Base-by-base conservation (phyloP, 2,113 vertebrate species). In the Cottus gobio region DNA sequence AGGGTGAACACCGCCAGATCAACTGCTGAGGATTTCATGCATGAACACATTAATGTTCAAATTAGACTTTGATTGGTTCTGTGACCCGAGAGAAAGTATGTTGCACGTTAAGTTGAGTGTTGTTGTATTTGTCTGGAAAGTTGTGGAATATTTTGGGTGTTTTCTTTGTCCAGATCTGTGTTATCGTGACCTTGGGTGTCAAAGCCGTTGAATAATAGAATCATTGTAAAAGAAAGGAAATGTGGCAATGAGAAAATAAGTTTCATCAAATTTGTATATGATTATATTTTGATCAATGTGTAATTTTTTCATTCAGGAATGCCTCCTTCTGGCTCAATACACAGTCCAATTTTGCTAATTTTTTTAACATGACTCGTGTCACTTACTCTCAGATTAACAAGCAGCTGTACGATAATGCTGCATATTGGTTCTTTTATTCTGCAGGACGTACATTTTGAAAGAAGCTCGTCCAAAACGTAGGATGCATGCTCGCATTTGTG, bases 381-480 rank as follows among this genome's bases (percentile, higher is more conserved):
- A 22, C 2, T 46, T 44, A 42, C 2, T 44, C 16, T 54, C 69
- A 56, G 28, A 69, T 66, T 46, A 54, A 48, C 34, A 50, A 28
- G 18, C 75, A 37, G 24, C 3, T 13, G 37, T 9, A 13, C 26
- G 44, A 30, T 0, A 44, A 50, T 75, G 54, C 22, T 44, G 3
- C 11, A 28, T 10, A 12, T 75, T 3, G 15, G 2, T 52, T 16
- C 1, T 39, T 69, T 48, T 18, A 57, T 30, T 15, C 50, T 31
- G 28, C 22, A 26, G 24, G 11, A 10, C n/a, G 26, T 65, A 52
- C 63, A 68, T 58, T 11, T 31, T 36, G 20, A 66, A 57, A n/a
- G n/a, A n/a, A n/a, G n/a, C 11, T 85, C 15, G 28, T 87, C 66
- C 67, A 73, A 80, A 77, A 89, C 82, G 71, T 58, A 82, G 84